Conservation (phyloP, 2,888 invertebrate genomes). For the Yponomeuta sedellus region DNA sequence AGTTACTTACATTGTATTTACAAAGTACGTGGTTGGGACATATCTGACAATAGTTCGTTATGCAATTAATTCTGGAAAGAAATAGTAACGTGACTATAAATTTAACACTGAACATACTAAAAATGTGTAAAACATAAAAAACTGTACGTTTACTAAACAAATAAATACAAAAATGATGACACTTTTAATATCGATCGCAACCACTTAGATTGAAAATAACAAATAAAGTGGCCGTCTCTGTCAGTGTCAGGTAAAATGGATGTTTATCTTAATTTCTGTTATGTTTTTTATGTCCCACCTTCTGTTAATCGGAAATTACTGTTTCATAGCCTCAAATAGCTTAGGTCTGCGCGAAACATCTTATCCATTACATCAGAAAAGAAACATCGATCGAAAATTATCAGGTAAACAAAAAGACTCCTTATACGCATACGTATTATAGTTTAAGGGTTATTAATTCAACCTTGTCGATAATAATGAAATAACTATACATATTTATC, state of each 20-base stretch:
- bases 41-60: conserved; percentile 45
- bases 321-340: conserved; percentile 32
- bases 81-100: conserved; percentile 45
- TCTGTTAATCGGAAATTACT: conserved; percentile 41
- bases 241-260: conserved; percentile 42
- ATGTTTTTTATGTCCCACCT: conserved; percentile 58
- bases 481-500: conserved; percentile 19
- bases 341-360: conserved; percentile 24
- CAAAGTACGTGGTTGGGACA: conserved; percentile 57
- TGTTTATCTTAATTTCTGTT: conserved; percentile 46
- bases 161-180: conserved; percentile 20
- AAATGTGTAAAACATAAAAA: conserved; percentile 35
- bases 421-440: neutral
- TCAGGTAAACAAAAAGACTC: conserved; percentile 24
- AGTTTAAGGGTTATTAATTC: neutral
- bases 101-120: conserved; percentile 58
- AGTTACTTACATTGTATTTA: conserved; percentile 43
- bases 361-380: conserved; percentile 18
- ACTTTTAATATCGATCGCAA: conserved; percentile 22
- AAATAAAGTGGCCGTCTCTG: conserved; percentile 14
- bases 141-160: conserved; percentile 21
- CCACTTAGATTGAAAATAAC: conserved; percentile 32
- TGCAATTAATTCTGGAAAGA: conserved; percentile 29
- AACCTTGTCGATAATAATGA: neutral
- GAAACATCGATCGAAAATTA: conserved; percentile 23